phyloP scores from a whole-genome alignment of 2,888 invertebrate genomes.

The Deladenus siricidicola region DNA sequence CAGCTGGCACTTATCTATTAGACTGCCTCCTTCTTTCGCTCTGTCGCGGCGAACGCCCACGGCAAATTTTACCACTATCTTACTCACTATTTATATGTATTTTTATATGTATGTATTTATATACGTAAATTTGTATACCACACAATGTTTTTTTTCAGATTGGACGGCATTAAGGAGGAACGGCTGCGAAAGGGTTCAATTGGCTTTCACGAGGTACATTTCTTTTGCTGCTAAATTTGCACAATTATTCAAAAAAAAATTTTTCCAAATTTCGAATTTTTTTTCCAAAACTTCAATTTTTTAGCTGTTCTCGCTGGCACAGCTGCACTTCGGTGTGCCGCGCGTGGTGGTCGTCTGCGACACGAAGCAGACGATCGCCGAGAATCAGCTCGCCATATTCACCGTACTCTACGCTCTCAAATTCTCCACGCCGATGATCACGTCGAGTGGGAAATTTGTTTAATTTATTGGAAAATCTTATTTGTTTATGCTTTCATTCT shows the following conservation, averaged over 20 bases:
- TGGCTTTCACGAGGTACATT: neutral
- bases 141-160: neutral
- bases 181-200: neutral
- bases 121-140: neutral
- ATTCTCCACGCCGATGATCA: neutral
- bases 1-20: no score
- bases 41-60: no score
- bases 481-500: no score
- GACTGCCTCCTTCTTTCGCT: no score
- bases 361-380: constrained; percentile 4
- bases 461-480: no score
- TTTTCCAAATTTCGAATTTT: neutral
- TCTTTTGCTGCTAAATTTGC: no score
- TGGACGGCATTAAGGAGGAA: neutral
- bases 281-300: neutral
- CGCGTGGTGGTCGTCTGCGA: constrained; percentile 5
- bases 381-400: constrained; percentile 5
- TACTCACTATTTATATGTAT: no score
- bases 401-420: constrained; percentile 3
- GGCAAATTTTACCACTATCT: no score
- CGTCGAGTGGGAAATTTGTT: no score
- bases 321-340: neutral
- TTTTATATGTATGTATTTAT: no score
- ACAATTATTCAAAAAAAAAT: neutral
- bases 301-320: neutral